phyloP scores from a whole-genome alignment of 2,888 invertebrate species.

The Malthinus seriepunctatus region DNA sequence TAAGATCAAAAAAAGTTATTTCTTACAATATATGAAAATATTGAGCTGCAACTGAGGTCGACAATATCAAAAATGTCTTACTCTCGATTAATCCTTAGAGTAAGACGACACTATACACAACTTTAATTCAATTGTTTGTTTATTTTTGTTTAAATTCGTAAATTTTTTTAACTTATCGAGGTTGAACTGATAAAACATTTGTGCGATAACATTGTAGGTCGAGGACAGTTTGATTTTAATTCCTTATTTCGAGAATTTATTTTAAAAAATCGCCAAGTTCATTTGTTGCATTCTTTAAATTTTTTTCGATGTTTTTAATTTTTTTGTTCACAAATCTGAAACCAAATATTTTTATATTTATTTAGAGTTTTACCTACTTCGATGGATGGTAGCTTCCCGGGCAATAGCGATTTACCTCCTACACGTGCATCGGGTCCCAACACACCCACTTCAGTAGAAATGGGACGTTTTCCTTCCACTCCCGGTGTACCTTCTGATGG shows the following conservation, averaged over 20 bases:
- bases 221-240: conserved; percentile 1
- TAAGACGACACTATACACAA: too few relatives aligned
- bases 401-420: conserved; percentile 50
- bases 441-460: conserved; percentile 58
- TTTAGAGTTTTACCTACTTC: conserved; percentile 49
- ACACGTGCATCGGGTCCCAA: conserved; percentile 56
- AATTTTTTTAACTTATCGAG: too few relatives aligned
- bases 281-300: neutral
- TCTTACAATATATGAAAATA: too few relatives aligned
- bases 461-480: conserved; percentile 53
- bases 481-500: conserved; percentile 50
- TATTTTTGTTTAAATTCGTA: too few relatives aligned
- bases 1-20: too few relatives aligned
- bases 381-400: conserved; percentile 53
- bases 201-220: conserved; percentile 1
- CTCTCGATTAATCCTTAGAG: too few relatives aligned
- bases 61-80: too few relatives aligned
- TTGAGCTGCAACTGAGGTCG: too few relatives aligned
- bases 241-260: neutral
- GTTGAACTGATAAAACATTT: too few relatives aligned
- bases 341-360: conserved; percentile 13
- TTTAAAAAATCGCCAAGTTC: neutral
- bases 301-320: neutral
- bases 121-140: too few relatives aligned
- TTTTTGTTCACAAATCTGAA: neutral